These are phyloP conservation scores for Neomorphus geoffroyi DNA, from an alignment of 2,797 vertebrate species.

Conservation along the genomic window DNA sequence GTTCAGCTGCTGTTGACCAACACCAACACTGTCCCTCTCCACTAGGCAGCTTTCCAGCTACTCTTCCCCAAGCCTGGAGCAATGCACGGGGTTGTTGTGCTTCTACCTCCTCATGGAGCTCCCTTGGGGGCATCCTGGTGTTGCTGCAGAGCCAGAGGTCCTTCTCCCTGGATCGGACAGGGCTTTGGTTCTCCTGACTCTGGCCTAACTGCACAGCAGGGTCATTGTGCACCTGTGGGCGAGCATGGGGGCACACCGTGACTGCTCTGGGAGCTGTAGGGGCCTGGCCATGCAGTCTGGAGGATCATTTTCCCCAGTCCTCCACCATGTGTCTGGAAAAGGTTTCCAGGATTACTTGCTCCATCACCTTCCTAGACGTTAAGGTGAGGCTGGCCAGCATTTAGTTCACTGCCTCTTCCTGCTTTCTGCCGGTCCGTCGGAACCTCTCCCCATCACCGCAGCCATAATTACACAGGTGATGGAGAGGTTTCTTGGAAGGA, in stretches of 20 bases:
- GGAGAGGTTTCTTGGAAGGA: not conserved
- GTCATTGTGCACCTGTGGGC: fast-evolving
- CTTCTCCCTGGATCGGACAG: not conserved
- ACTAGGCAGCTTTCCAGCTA: too few species aligned
- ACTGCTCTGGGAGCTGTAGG: not conserved
- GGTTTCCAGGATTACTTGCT: not conserved
- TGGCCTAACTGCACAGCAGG: not conserved
- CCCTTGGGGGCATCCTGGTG: not conserved
- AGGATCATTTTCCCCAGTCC: not conserved
- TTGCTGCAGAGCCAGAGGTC: not conserved
- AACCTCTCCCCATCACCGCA: not conserved
- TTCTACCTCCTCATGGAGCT: not conserved
- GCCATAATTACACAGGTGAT: not conserved
- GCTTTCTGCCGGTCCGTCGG: not conserved
- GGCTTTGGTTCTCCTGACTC: not conserved
- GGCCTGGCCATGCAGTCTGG: not conserved
- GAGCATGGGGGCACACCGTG: fast-evolving
- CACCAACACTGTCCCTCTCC: too few species aligned
- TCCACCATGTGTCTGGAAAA: too few species aligned
- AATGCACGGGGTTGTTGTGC: too few species aligned
- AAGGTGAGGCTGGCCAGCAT: not conserved
- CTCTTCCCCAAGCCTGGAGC: too few species aligned
- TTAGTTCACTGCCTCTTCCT: not conserved
- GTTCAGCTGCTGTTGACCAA: too few species aligned
- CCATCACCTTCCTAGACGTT: not conserved